Evolutionary conservation across 2,888 invertebrate species (phyloP).

Genomic region (Scelioninae gen. 1): DNA sequence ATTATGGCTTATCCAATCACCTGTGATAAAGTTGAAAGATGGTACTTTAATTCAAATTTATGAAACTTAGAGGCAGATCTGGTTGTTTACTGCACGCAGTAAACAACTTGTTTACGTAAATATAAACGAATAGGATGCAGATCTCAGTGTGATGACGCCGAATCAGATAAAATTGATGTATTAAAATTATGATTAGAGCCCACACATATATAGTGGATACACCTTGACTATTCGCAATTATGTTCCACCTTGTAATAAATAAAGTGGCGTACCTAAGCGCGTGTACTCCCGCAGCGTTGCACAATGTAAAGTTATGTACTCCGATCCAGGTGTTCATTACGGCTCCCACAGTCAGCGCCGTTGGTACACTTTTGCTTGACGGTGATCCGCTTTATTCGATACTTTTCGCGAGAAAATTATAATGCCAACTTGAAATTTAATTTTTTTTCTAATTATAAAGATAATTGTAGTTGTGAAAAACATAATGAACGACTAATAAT

Average conservation of each 20-base stretch:
- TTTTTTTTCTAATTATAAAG: neutral
- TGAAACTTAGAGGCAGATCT: no score
- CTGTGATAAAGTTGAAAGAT: no score
- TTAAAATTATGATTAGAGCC: conserved; percentile 58
- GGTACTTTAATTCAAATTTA: no score
- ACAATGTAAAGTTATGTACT: conserved; percentile 51
- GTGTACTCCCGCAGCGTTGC: conserved; percentile 54
- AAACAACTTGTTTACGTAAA: conserved; percentile 43
- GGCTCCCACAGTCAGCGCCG: conserved; percentile 29
- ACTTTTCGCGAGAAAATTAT: conserved; percentile 28
- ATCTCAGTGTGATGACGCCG: conserved; percentile 26
- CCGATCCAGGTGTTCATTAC: conserved; percentile 38
- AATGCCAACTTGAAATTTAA: neutral
- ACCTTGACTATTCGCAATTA: conserved; percentile 60
- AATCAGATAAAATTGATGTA: conserved; percentile 47
- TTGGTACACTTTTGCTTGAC: conserved; percentile 20
- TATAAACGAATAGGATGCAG: conserved; percentile 27
- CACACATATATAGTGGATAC: conserved; percentile 9
- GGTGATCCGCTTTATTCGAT: conserved; percentile 30
- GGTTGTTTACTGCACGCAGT: neutral
- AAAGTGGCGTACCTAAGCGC: conserved; percentile 54
- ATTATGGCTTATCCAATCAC: no score
- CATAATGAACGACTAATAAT: neutral
- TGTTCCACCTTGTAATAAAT: conserved; percentile 55
- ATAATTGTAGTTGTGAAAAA: neutral